A percentile compares a stretch with the other conserved stretches of the same genome.
Evolutionary conservation across 2,888 invertebrate genomes (phyloP).

Genomic region (Eupithecia centaureata): DNA sequence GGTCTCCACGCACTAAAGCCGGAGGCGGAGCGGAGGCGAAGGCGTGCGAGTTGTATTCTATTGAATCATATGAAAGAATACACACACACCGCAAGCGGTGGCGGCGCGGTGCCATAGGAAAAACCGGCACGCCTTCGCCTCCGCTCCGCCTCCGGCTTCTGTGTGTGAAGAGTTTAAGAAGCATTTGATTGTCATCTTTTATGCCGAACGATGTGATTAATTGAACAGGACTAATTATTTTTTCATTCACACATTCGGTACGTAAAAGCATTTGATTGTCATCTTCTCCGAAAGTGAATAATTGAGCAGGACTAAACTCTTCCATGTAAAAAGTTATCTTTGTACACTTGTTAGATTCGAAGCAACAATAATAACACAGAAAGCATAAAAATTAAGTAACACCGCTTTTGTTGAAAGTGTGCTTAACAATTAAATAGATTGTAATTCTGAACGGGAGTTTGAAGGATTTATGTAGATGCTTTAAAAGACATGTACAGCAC

Average conservation of each 20-base stretch:
- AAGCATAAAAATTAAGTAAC: not conserved
- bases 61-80: too few relatives aligned
- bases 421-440: conserved; percentile 17
- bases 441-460: conserved; percentile 15
- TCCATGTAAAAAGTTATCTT: not conserved
- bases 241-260: too few relatives aligned
- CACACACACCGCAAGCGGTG: too few relatives aligned
- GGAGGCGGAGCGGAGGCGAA: too few relatives aligned
- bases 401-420: conserved; percentile 14
- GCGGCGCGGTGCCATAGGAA: too few relatives aligned
- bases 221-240: not conserved
- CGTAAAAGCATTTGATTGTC: too few relatives aligned
- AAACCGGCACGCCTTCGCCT: too few relatives aligned
- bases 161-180: too few relatives aligned
- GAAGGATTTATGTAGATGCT: conserved; percentile 55
- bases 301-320: not conserved
- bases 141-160: too few relatives aligned
- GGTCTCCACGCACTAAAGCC: too few relatives aligned
- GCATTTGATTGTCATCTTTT: not conserved
- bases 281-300: not conserved
- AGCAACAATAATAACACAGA: not conserved
- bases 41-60: too few relatives aligned
- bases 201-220: not conserved
- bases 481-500: conserved; percentile 62
- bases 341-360: not conserved